Conservation (phyloP, 2,113 vertebrate genomes). For the Sceloporus undulatus region DNA sequence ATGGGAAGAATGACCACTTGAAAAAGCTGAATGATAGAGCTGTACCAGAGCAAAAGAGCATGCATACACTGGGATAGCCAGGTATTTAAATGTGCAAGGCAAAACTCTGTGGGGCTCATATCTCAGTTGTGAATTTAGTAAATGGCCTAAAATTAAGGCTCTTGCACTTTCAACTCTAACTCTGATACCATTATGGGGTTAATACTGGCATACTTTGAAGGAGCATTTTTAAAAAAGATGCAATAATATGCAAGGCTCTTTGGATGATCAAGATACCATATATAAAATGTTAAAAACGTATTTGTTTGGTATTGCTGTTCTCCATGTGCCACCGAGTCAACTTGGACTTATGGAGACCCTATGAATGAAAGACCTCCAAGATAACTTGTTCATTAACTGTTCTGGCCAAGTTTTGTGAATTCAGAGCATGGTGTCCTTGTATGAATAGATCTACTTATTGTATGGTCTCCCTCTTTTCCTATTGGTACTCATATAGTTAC, state of each 20-base stretch:
- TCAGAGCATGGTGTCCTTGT: too few relatives aligned
- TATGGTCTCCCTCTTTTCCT: too few relatives aligned
- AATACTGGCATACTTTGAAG: background rate
- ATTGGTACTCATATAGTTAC: too few relatives aligned
- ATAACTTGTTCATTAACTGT: too few relatives aligned
- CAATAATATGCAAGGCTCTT: too few relatives aligned
- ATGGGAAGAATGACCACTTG: background rate
- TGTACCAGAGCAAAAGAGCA: conserved; percentile 41
- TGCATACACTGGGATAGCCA: background rate
- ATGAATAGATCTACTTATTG: too few relatives aligned
- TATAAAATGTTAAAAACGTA: too few relatives aligned
- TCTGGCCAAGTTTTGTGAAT: too few relatives aligned
- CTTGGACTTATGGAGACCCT: too few relatives aligned
- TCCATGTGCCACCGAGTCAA: too few relatives aligned
- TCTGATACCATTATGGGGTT: background rate
- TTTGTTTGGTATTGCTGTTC: background rate
- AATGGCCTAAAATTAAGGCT: background rate
- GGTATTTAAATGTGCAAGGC: background rate
- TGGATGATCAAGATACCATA: background rate
- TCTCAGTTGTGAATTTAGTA: background rate
- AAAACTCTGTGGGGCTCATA: background rate
- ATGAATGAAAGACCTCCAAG: too few relatives aligned
- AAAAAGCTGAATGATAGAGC: conserved; percentile 38
- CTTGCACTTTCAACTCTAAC: background rate
- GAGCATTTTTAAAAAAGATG: background rate